phyloP scores from a whole-genome alignment of 2,113 vertebrate genomes.

The Glaucidium brasilianum region DNA sequence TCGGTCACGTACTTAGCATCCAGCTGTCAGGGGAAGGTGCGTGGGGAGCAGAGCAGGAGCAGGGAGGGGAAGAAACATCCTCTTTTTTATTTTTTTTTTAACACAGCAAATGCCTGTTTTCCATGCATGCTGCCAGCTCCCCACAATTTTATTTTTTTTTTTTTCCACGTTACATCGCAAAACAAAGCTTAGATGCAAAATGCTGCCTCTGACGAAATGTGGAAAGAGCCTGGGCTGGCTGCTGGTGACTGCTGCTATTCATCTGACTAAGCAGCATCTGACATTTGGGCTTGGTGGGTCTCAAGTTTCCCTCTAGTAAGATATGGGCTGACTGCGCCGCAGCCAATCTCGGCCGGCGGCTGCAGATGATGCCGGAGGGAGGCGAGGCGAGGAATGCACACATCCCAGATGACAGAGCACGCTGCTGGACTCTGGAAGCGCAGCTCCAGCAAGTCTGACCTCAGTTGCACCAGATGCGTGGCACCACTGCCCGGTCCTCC shows the following conservation, averaged over 20 bases:
- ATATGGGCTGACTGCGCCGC: slow-evolving; percentile 58
- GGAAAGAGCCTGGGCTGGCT: background rate
- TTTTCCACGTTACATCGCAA: background rate
- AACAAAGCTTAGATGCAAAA: background rate
- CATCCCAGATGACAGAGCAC: background rate
- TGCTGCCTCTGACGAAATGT: background rate
- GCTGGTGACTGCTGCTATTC: slow-evolving; percentile 12
- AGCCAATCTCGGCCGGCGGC: slow-evolving; percentile 54
- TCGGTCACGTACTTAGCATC: rapidly evolving
- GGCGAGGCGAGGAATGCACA: background rate
- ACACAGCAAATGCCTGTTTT: background rate
- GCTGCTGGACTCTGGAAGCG: background rate
- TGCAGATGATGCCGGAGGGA: slow-evolving; percentile 2
- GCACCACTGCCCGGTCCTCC: background rate
- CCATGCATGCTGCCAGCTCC: background rate
- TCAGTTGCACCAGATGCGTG: background rate
- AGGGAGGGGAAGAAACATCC: background rate
- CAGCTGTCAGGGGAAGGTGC: background rate
- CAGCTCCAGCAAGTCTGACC: background rate
- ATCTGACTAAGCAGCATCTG: background rate
- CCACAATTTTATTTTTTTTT: background rate
- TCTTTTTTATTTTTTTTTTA: background rate
- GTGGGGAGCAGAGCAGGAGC: background rate
- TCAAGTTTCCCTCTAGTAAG: slow-evolving; percentile 59
- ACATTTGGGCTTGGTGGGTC: slow-evolving; percentile 21